These are phyloP conservation scores for Melanotaenia nigrans DNA, from an alignment of 2,797 vertebrate species.

Conservation along the genomic window DNA sequence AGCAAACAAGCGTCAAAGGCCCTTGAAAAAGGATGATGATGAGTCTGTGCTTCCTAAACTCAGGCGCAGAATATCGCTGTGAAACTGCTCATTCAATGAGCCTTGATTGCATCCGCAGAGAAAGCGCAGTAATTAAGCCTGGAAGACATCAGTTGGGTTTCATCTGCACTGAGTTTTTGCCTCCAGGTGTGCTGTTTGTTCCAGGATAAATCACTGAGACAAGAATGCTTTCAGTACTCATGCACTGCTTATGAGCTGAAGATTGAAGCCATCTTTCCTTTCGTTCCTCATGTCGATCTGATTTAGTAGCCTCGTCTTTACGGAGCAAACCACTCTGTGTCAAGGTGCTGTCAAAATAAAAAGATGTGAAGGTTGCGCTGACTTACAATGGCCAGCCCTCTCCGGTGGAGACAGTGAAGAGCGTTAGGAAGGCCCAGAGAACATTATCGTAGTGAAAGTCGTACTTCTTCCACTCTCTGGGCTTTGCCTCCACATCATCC, in stretches of 20 bases:
- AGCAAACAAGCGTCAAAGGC: slow-evolving; percentile 19
- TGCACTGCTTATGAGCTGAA: not conserved
- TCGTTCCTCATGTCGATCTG: not conserved
- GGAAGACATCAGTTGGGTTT: slow-evolving; percentile 35
- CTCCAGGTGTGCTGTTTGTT: slow-evolving; percentile 34
- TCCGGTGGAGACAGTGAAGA: slow-evolving; percentile 98
- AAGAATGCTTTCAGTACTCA: not conserved
- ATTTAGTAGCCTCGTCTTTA: not conserved
- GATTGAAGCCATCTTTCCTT: not conserved
- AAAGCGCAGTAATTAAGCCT: slow-evolving; percentile 49
- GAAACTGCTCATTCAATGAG: slow-evolving; percentile 26
- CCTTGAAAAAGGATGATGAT: slow-evolving; percentile 23
- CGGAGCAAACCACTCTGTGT: not conserved
- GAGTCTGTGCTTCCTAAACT: slow-evolving; percentile 19
- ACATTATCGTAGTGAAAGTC: slow-evolving; percentile 99
- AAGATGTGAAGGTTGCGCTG: not conserved
- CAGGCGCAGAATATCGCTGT: not conserved
- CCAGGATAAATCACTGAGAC: not conserved
- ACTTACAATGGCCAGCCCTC: slow-evolving; percentile 98
- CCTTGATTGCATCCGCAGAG: slow-evolving; percentile 49
- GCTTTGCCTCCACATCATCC: slow-evolving; percentile 88
- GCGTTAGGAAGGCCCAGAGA: slow-evolving; percentile 95
- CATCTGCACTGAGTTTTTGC: not conserved
- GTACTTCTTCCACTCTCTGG: slow-evolving; percentile 95
- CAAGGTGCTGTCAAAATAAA: not conserved